Percentiles rank a stretch among this genome's conserved stretches.
Conservation (phyloP, 2,888 invertebrate genomes). For the Dyspetes luteomarginatus region DNA sequence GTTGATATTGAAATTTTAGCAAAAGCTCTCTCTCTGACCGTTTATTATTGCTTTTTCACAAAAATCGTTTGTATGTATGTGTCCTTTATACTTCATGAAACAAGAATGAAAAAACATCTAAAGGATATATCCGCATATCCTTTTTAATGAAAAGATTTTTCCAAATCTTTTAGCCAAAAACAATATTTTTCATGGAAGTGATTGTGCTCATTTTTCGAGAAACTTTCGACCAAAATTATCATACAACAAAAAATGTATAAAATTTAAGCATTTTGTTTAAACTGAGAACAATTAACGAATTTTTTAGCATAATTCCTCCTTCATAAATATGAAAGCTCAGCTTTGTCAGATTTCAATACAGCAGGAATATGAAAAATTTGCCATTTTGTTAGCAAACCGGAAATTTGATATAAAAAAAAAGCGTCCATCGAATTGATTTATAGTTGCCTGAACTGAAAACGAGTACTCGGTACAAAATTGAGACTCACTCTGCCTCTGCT, state of each 20-base stretch:
- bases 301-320: neutral
- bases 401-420: neutral
- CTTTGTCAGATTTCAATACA: neutral
- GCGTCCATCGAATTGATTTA: slow-evolving; percentile 5
- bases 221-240: too few relatives aligned
- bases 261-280: too few relatives aligned
- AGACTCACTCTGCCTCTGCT: neutral
- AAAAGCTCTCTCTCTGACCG: slow-evolving; percentile 1
- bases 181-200: too few relatives aligned
- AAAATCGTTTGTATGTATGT: neutral
- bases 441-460: slow-evolving; percentile 1
- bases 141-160: too few relatives aligned
- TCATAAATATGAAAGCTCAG: neutral
- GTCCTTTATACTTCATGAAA: neutral
- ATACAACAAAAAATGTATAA: too few relatives aligned
- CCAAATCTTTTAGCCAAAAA: too few relatives aligned
- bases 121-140: too few relatives aligned
- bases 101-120: neutral
- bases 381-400: neutral
- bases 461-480: neutral
- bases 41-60: slow-evolving; percentile 44
- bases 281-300: too few relatives aligned
- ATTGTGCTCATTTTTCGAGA: too few relatives aligned
- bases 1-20: slow-evolving; percentile 49
- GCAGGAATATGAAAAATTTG: neutral